Conservation (phyloP, 2,113 vertebrate species). For the Stictonetta naevosa region DNA sequence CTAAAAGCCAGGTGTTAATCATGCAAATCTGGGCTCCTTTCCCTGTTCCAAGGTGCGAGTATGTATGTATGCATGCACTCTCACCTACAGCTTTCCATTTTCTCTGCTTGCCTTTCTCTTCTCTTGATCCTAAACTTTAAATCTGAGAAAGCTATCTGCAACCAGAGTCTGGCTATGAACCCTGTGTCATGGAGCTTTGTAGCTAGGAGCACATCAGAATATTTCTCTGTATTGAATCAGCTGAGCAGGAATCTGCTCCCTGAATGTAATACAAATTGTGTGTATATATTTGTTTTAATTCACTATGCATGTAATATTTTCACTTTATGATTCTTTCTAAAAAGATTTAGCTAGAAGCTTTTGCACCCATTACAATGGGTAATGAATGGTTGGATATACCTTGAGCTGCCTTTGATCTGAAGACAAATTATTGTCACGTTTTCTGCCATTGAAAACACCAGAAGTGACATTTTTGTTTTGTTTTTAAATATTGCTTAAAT, state of each 20-base stretch:
- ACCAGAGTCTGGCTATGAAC: background rate
- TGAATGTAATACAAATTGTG: background rate
- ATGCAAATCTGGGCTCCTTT: background rate
- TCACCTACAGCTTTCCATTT: background rate
- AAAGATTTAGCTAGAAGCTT: background rate
- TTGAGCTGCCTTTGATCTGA: background rate
- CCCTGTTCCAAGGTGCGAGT: background rate
- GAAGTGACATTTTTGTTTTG: background rate
- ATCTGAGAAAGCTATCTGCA: background rate
- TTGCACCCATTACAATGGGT: background rate
- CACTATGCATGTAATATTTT: background rate
- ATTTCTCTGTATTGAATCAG: background rate
- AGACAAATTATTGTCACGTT: background rate
- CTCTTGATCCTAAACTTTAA: background rate
- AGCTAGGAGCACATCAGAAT: background rate
- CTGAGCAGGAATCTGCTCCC: background rate
- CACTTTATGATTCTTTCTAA: background rate
- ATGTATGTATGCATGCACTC: fast-evolving
- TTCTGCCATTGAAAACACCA: background rate
- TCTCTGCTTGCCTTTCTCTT: background rate
- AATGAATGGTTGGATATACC: background rate
- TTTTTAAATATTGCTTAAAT: background rate
- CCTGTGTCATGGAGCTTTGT: background rate
- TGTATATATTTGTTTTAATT: background rate
- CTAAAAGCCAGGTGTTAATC: background rate